Evolutionary conservation across 1,140 invertebrate genomes (phyloP).

Genomic region (Neodiprion lecontei): DNA sequence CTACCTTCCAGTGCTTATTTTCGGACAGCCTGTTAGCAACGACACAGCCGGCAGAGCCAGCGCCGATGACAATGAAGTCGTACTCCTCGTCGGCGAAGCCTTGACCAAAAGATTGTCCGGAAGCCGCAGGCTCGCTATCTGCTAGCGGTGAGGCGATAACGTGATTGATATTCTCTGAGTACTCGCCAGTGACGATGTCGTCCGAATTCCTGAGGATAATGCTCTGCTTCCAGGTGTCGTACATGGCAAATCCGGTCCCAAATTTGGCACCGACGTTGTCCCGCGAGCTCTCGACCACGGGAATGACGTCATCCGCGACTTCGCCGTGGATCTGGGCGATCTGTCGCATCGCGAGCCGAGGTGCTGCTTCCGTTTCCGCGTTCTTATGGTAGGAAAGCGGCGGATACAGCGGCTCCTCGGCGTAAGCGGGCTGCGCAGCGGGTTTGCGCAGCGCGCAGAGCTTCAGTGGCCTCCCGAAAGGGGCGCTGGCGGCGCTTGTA

Average conservation of each 20-base stretch:
- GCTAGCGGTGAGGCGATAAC: constrained; percentile 13
- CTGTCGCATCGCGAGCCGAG: neutral
- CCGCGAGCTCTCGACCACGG: constrained; percentile 4
- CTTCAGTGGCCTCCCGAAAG: neutral
- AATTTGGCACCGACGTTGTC: neutral
- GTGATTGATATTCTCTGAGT: constrained; percentile 25
- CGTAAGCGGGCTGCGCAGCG: neutral
- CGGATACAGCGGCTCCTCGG: constrained; percentile 22
- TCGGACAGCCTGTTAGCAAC: constrained; percentile 69
- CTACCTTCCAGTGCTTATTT: constrained; percentile 60
- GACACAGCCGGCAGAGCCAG: constrained; percentile 72
- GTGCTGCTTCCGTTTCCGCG: neutral
- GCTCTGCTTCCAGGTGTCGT: constrained; percentile 22
- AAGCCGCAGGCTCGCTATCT: constrained; percentile 12
- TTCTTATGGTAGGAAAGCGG: constrained; percentile 12
- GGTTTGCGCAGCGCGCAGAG: neutral
- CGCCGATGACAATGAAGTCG: constrained; percentile 68
- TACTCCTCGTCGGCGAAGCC: constrained; percentile 43
- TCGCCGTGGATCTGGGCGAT: constrained; percentile 8
- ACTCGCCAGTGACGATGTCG: constrained; percentile 22
- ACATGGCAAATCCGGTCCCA: constrained; percentile 11
- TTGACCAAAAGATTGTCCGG: constrained; percentile 3
- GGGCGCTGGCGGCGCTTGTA: neutral
- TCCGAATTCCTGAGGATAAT: neutral
- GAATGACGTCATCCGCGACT: constrained; percentile 2